Base-by-base conservation (phyloP, 2,797 vertebrate genomes). In the Tokudaia muenninki region DNA sequence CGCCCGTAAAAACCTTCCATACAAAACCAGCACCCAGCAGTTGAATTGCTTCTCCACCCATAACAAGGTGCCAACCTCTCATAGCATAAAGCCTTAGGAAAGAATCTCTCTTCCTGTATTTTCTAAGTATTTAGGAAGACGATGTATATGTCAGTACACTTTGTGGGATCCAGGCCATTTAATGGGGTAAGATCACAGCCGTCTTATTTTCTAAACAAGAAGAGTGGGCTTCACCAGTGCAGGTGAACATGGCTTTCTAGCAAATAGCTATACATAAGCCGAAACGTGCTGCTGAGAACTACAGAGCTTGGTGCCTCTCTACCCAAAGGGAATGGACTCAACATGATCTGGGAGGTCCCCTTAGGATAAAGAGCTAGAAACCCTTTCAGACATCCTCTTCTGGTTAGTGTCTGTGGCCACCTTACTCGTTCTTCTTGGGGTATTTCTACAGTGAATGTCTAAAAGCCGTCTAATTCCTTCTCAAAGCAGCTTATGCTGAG, bases 21-120 rank as follows among this genome's bases (percentile, higher is more conserved):
- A 77, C 70, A 22, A 93, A 52, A 98, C 95, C 95, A 14, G 34
- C 29, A 67, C 41, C 41, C 12, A 87, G 50, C 59, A 19, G 86
- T 87, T 95, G 70, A 86, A 94, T 4, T 92, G 52, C 87, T 82
- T 63, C 4, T 96, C n/a, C 63, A 88, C 70, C 34, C 31, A 67
- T 59, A 50, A 74, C 13, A 90, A 93, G 96, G 41, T 21, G 65
- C 81, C 77, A 52, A 44, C 44, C 67, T 83, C 77, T 57, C 74
- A 70, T 83, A 86, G 57, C 4, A 75, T 31, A n/a, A 59, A 70
- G 12, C 34, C 24, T 44, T 16, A 34, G 31, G 47, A 78, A 29
- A 61, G 1, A 57, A 74, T 17, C 31, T 94, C 87, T 94, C 77
- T 78, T 81, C 31, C 26, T 61, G 4, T 24, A 19, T 80, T 21